Evolutionary conservation across 2,797 vertebrate species (phyloP), one percentile per base, ranked within the genome.

Genomic region (Hippocampus kuda): DNA sequence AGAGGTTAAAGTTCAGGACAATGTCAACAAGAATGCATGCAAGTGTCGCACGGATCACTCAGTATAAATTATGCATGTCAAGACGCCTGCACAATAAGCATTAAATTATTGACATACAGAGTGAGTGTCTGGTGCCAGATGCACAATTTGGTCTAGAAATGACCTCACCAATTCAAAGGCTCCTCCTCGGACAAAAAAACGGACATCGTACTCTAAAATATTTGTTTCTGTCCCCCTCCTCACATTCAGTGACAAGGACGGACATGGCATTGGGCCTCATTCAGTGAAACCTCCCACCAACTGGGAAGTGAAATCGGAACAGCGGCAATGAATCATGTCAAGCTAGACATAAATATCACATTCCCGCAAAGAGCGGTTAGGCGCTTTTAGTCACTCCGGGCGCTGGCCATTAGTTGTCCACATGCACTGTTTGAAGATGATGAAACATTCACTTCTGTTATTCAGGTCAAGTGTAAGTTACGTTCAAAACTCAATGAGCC

Each of bases 161-260:
- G 6, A 7, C 30, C 49, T 53, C 49, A 24, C 53, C 20, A 2
- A 3, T 76, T 82, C 48, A 79, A 75, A 54, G 66, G 59, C 65
- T 75, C 66, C 54, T 24, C 71, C 61, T 5, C 63, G 69, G 61
- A 79, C 26, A 38, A 7, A 38, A 38, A 38, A 80, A 71, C 71
- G 68, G 72, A 76, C 75, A 70, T 22, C 16, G 69, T 75, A 53
- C 49, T 48, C 57, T 63, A 56, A 5, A 68, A 77, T 74, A 61
- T 70, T 67, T 70, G 12, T 46, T 46, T 46, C 5, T 13, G 6
- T 2, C 44, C 44, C 44, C 44, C 13, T 12, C 44, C 44, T 15
- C 44, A 46, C 44, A 15, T 46, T 46, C 15, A 38, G 34, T 38
- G 1, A 8, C 34, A 38, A 38, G 34, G 34, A 63, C 24, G 11